Evolutionary conservation across 2,797 vertebrate genomes (phyloP), one percentile per base, ranked within the genome.

Genomic region (Dipus sagitta): DNA sequence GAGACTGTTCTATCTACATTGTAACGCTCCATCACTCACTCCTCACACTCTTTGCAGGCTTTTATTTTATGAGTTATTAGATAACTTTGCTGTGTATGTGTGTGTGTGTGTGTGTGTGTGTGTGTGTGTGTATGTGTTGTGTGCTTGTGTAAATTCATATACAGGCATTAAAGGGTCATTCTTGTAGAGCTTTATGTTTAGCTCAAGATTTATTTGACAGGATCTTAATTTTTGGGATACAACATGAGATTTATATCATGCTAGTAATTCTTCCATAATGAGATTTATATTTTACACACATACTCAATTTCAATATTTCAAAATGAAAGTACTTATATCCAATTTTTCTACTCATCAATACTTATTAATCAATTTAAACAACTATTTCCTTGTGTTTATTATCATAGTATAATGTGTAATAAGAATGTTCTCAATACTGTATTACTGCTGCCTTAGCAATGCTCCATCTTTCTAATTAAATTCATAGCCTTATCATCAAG

Each of bases 181-280:
- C 1, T 4, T 87, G n/a, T 2, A 87, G 13, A 82, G 24, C 54
- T 81, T 34, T 86, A 90, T 34, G 34, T 62, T 38, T 68, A 24
- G 28, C 2, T 72, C 17, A 30, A 71, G 20, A 52, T 83, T 76
- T 76, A 67, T 86, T 90, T 78, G 32, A 21, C 18, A 81, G 23
- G 26, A 52, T 78, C 65, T 72, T 93, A 90, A 90, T 77, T 64
- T 84, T 10, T 58, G 47, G 87, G 68, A 4, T 21, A 24, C 6
- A 84, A 30, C 0, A 26, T 47, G 26, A 80, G 6, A 71, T 84
- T 76, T 60, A 12, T 75, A 34, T 79, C 34, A 38, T 75, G 11
- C 80, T 86, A 86, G 78, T 89, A 91, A 90, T 38, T 72, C 23
- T 93, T 92, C 7, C 9, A 1, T 26, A 32, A 52, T 42, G 28